Base-by-base conservation (phyloP, 2,888 invertebrate species). In the Xestia c-nigrum region DNA sequence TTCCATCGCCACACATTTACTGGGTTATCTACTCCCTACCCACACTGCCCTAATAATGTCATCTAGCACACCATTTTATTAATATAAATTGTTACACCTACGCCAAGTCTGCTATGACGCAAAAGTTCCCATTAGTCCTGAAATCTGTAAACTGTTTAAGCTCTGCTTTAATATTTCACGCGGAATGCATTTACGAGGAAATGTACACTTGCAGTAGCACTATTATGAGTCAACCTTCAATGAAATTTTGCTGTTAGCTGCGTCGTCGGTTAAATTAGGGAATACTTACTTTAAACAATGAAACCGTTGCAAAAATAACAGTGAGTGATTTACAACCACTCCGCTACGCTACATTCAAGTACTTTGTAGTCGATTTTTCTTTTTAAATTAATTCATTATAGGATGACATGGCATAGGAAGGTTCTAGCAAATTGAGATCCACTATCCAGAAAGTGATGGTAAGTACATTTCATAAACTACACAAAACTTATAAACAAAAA, bases 1-100 rank as follows among this genome's bases (percentile, higher is more conserved):
- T 74, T 72, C 64, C 21, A 79, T 50, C 70, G 79, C 57, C 74
- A 70, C 47, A 66, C 66, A 68, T 80, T 72, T 76, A 80, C 64
- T 82, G 57, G 59, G 78, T 85, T 85, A 84, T 84, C 85, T 85
- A 31, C 43, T 76, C 70, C 61, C 78, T 59, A 47, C 76, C 84
- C 86, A 85, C 84, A 84, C 73, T 76, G 74, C 55, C 76, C 86
- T 85, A 80, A 83, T 80, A 85, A 78, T 80, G 77, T 69, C 72
- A 85, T 72, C 67, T 78, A 74, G 73, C 61, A 74, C 74, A 83
- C 67, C 65, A 76, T 72, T 74, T 85, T 76, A 85, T 80, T 83
- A 38, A 73, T 73, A 81, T 70, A 74, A 85, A 85, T 76, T 79
- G 78, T 77, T 14, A 78, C 82, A 69, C 84, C 78, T 75, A 80